A percentile compares a stretch with the other conserved stretches of the same genome.
phyloP scores from a whole-genome alignment of 2,113 vertebrate genomes.

The Sorex fumeus region DNA sequence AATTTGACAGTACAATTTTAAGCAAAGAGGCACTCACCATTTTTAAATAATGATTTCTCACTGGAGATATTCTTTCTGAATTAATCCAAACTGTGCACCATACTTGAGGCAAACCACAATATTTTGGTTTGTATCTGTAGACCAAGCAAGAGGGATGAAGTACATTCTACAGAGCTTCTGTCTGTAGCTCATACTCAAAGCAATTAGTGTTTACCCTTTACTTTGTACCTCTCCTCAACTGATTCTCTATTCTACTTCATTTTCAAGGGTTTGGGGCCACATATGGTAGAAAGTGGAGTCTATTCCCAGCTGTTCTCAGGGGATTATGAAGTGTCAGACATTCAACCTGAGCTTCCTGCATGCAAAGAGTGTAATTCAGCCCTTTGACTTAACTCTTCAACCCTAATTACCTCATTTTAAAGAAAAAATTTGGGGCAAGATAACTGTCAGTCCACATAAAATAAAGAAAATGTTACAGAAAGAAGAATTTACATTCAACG shows the following conservation, averaged over 20 bases:
- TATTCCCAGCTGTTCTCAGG: too few relatives aligned
- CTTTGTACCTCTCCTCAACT: background rate
- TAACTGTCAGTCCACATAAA: background rate
- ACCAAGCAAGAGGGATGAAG: background rate
- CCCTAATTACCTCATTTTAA: too few relatives aligned
- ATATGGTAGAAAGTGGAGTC: too few relatives aligned
- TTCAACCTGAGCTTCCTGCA: too few relatives aligned
- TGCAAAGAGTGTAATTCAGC: too few relatives aligned
- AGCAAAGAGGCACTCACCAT: constrained; percentile 3
- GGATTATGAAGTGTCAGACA: too few relatives aligned
- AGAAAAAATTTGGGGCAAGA: constrained; percentile 1
- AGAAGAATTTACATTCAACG: constrained; percentile 49
- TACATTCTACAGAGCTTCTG: background rate
- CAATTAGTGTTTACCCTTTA: background rate
- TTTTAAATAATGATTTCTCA: constrained; percentile 4
- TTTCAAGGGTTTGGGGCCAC: constrained; percentile 15
- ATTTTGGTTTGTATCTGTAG: background rate
- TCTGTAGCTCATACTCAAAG: background rate
- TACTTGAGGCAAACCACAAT: constrained; percentile 28
- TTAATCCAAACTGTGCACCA: background rate
- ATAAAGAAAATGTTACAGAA: constrained; percentile 37
- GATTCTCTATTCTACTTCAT: constrained; percentile 1
- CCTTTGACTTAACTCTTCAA: too few relatives aligned
- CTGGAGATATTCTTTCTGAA: constrained; percentile 17
- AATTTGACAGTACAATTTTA: constrained; percentile 35